A percentile compares a stretch with the other conserved stretches of the same genome.
These are phyloP conservation scores for Proteles cristata DNA, from an alignment of 2,113 vertebrate genomes.

Conservation along the genomic window DNA sequence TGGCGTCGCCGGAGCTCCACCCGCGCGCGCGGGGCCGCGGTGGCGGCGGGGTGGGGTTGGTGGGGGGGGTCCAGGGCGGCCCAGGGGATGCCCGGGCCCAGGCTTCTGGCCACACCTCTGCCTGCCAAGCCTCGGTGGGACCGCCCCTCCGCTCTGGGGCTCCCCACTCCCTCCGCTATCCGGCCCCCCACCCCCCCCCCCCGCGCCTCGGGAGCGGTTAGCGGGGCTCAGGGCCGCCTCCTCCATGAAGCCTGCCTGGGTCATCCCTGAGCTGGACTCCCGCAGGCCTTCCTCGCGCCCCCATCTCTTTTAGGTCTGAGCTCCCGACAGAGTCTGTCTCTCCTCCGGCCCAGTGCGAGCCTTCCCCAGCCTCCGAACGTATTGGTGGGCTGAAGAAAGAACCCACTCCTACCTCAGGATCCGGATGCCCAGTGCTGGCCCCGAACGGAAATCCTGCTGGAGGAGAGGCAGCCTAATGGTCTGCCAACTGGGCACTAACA, in stretches of 20 bases:
- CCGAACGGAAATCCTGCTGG: accelerated
- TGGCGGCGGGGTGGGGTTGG: too few relatives aligned
- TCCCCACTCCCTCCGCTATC: neutral
- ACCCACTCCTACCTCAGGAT: neutral
- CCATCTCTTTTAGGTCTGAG: neutral
- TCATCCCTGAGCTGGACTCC: neutral
- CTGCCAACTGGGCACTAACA: neutral
- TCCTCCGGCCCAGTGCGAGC: neutral
- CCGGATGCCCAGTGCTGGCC: neutral
- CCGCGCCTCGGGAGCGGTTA: neutral
- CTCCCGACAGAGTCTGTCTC: neutral
- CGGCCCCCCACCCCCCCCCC: too few relatives aligned
- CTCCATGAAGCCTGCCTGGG: neutral
- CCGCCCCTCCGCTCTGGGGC: neutral
- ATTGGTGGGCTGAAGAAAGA: neutral
- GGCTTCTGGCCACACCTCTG: neutral
- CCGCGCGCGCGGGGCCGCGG: neutral
- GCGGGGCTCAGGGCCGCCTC: neutral
- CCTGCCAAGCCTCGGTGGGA: neutral
- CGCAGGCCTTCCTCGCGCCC: neutral
- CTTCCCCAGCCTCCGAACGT: neutral
- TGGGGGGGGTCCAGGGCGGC: neutral
- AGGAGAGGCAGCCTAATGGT: neutral
- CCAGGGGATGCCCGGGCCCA: neutral
- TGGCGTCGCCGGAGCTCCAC: neutral